Percentiles rank a stretch among this genome's conserved stretches.
phyloP scores from a whole-genome alignment of 2,797 vertebrate species.

The Borostomias antarcticus region DNA sequence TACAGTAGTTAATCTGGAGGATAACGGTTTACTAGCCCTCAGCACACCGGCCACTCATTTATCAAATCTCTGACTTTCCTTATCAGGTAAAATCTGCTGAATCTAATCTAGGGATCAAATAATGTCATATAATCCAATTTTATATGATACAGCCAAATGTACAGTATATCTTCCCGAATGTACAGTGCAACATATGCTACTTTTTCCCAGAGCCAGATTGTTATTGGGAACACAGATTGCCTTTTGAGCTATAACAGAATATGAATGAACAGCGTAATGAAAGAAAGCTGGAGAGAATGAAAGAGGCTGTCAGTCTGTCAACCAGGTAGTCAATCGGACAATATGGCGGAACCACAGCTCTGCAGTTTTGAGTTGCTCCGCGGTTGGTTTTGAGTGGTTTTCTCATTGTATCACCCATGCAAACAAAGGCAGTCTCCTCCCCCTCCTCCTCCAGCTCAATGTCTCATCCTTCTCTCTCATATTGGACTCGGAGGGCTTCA shows the following conservation, averaged over 20 bases:
- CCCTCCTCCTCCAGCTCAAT: slow-evolving; percentile 73
- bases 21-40: slow-evolving; percentile 13
- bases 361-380: slow-evolving; percentile 58
- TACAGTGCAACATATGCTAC: slow-evolving; percentile 41
- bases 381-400: slow-evolving; percentile 69
- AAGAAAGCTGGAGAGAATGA: slow-evolving; percentile 64
- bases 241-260: slow-evolving; percentile 30
- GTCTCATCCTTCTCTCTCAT: slow-evolving; percentile 76
- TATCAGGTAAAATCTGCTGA: background rate
- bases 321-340: slow-evolving; percentile 63
- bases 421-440: slow-evolving; percentile 78
- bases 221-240: slow-evolving; percentile 53
- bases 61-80: slow-evolving; percentile 16
- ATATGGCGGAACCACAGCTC: slow-evolving; percentile 58
- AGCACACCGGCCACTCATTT: slow-evolving; percentile 24
- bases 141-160: background rate
- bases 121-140: background rate
- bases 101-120: background rate
- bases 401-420: slow-evolving; percentile 68
- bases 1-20: slow-evolving; percentile 51
- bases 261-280: slow-evolving; percentile 66
- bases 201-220: slow-evolving; percentile 50
- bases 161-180: slow-evolving; percentile 45
- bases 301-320: slow-evolving; percentile 43
- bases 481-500: slow-evolving; percentile 76